A percentile compares a stretch with the other conserved stretches of the same genome.
phyloP scores from a whole-genome alignment of 1,140 invertebrate species.

The Callitettix versicolor region DNA sequence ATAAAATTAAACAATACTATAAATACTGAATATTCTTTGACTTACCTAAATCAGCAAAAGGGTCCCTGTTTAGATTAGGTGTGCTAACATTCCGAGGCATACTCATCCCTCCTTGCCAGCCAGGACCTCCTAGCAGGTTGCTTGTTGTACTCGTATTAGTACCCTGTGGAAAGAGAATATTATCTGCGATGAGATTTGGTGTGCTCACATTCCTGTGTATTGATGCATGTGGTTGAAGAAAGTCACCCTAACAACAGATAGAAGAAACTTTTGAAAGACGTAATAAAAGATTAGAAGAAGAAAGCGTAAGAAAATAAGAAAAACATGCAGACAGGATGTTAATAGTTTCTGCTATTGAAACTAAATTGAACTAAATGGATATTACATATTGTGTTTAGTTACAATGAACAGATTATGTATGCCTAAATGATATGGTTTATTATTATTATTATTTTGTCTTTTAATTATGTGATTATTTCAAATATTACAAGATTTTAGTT shows the following conservation, averaged over 20 bases:
- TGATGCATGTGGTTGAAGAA: not conserved
- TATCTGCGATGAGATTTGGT: constrained; percentile 7
- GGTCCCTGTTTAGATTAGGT: constrained; percentile 45
- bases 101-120: constrained; percentile 23
- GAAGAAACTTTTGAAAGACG: not conserved
- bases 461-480: no score
- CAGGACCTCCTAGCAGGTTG: constrained; percentile 4
- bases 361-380: no score
- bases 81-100: constrained; percentile 47
- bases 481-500: no score
- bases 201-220: constrained; percentile 9
- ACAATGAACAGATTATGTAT: no score
- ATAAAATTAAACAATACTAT: no score
- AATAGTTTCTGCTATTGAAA: no score
- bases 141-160: not conserved
- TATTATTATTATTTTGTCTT: no score
- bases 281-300: not conserved
- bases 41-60: constrained; percentile 42
- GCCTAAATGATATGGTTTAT: no score
- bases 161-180: constrained; percentile 1
- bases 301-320: no score
- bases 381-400: no score
- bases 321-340: no score
- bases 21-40: no score
- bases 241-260: constrained; percentile 8